Evolutionary conservation across 64 coral and sea anemone species (phyloP).

Genomic region (Cladopsammia gracilis): DNA sequence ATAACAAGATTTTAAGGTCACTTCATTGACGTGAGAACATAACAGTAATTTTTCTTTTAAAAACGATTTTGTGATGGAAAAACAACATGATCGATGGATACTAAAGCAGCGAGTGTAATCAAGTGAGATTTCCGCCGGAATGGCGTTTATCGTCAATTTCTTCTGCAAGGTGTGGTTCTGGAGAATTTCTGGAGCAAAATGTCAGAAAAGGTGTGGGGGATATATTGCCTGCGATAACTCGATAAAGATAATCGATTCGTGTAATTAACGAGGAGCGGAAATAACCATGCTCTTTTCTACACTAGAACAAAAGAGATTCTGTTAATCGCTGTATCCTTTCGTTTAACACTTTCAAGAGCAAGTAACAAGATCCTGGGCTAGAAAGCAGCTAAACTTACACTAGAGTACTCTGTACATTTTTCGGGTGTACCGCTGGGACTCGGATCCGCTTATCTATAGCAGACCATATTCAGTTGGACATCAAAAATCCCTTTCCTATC

Average conservation of each 20-base stretch:
- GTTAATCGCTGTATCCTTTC: neutral
- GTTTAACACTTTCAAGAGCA: no score
- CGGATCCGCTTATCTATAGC: no score
- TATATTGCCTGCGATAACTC: slow-evolving; percentile 47
- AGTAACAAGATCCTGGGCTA: no score
- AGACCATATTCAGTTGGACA: no score
- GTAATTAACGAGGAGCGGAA: slow-evolving; percentile 29
- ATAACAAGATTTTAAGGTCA: no score
- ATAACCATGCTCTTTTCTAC: neutral
- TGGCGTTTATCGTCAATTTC: neutral
- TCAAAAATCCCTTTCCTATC: no score
- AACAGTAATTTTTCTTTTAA: neutral
- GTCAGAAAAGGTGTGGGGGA: slow-evolving; percentile 24
- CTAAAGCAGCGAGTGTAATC: no score
- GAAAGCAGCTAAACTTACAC: no score
- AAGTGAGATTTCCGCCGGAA: slow-evolving; percentile 1
- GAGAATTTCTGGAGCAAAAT: neutral
- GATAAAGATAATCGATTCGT: slow-evolving; percentile 43
- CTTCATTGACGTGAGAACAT: no score
- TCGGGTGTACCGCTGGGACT: no score
- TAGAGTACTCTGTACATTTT: no score
- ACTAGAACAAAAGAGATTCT: neutral
- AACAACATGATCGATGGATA: no score
- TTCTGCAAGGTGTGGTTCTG: neutral
- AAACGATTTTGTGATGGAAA: neutral